A percentile compares a stretch with the other conserved stretches of the same genome.
phyloP scores from a whole-genome alignment of 2,888 invertebrate genomes.

The Mythimna loreyi region DNA sequence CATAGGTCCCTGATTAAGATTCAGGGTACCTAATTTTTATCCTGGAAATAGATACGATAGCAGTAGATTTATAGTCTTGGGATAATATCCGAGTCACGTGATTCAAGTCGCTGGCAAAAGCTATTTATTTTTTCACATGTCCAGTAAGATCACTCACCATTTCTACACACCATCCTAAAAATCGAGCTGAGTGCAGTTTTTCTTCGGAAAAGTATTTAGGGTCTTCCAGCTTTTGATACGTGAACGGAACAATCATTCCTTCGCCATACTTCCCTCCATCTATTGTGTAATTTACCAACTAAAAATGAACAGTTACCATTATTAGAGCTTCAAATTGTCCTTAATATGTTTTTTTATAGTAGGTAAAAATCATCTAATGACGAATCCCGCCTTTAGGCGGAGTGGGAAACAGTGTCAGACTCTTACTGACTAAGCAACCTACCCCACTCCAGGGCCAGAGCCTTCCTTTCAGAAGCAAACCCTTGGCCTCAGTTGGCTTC shows the following conservation, averaged over 20 bases:
- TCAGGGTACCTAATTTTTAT: not conserved
- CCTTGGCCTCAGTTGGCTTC: too few species aligned
- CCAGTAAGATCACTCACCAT: slow-evolving; percentile 14
- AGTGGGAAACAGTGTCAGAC: too few species aligned
- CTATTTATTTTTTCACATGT: not conserved
- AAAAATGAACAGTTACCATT: slow-evolving; percentile 6
- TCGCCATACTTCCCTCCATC: slow-evolving; percentile 20
- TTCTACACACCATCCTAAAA: slow-evolving; percentile 48
- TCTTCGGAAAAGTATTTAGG: slow-evolving; percentile 41
- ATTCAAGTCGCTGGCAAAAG: not conserved
- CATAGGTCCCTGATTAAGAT: not conserved
- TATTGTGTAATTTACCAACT: slow-evolving; percentile 40
- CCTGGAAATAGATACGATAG: not conserved
- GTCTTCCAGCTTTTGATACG: slow-evolving; percentile 41
- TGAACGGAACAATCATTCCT: slow-evolving; percentile 31
- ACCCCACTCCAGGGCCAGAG: too few species aligned
- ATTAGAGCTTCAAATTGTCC: not conserved
- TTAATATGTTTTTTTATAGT: too few species aligned
- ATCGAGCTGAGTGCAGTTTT: slow-evolving; percentile 33
- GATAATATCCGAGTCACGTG: too few species aligned
- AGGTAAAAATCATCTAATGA: too few species aligned
- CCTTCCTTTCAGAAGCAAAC: too few species aligned
- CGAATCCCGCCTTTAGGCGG: too few species aligned
- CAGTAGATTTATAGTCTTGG: too few species aligned
- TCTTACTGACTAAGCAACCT: too few species aligned